Evolutionary conservation across 2,797 vertebrate species (phyloP).

Genomic region (Pyrocephalus nanus): DNA sequence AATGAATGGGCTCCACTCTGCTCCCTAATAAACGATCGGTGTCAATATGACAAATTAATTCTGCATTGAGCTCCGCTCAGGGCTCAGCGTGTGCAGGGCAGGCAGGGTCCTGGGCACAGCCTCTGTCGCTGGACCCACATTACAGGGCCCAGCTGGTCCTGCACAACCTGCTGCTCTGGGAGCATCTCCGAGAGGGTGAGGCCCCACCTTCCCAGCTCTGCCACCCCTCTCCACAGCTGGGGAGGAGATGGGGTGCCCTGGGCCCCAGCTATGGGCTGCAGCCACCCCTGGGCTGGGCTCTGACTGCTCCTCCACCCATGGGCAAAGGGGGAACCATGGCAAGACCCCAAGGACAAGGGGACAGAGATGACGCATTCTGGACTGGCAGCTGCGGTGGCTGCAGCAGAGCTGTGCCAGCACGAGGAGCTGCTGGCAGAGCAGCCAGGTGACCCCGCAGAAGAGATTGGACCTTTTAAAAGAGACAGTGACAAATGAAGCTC

Average conservation of each 20-base stretch:
- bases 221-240: background rate
- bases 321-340: background rate
- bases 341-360: background rate
- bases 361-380: background rate
- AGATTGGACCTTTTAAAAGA: constrained; percentile 55
- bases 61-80: constrained; percentile 40
- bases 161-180: background rate
- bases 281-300: background rate
- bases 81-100: background rate
- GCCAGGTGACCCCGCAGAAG: constrained; percentile 23
- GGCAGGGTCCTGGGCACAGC: background rate
- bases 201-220: fast-evolving
- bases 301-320: fast-evolving
- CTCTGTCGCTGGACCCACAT: fast-evolving
- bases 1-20: constrained; percentile 72
- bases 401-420: background rate
- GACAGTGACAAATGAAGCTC: constrained; percentile 65
- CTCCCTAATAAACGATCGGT: constrained; percentile 71
- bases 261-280: background rate
- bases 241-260: background rate
- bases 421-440: constrained; percentile 20
- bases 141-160: fast-evolving
- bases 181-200: fast-evolving
- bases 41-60: constrained; percentile 77
- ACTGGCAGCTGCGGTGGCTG: background rate